phyloP scores from a whole-genome alignment of 2,113 vertebrate genomes.

The Ammodytes marinus region DNA sequence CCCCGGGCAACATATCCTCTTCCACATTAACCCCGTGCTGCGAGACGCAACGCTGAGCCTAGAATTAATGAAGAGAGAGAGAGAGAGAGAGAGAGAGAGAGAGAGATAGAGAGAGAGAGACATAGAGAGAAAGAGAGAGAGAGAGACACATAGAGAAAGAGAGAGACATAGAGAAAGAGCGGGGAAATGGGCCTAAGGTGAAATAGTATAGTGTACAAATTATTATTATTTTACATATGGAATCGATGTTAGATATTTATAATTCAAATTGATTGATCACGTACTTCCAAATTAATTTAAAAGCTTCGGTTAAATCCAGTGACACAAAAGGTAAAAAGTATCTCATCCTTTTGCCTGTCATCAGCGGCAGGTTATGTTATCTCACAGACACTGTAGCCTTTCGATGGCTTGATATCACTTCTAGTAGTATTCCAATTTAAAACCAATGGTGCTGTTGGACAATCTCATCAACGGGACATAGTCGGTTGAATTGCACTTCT shows the following conservation, averaged over 20 bases:
- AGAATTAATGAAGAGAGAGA: conserved; percentile 77
- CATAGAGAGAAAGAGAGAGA: background rate
- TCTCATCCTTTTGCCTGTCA: background rate
- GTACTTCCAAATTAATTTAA: background rate
- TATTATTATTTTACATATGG: background rate
- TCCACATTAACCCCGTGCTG: conserved; percentile 81
- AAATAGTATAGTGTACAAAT: background rate
- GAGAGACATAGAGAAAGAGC: conserved; percentile 9
- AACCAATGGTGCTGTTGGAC: no score
- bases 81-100: background rate
- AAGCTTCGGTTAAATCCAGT: background rate
- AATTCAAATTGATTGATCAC: conserved; percentile 1
- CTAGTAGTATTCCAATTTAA: no score
- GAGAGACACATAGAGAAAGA: background rate
- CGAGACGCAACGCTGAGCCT: conserved; percentile 68
- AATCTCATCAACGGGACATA: no score
- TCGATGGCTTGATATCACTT: no score
- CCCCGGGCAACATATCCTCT: conserved; percentile 65
- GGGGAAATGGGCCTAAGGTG: background rate
- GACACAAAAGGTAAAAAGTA: background rate
- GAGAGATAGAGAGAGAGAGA: background rate
- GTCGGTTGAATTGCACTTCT: no score
- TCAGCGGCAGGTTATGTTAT: background rate
- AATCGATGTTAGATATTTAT: background rate
- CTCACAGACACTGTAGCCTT: no score